Percentiles rank a stretch among this genome's conserved stretches.
Conservation (phyloP, 2,797 vertebrate genomes). For the Onychomys leucogaster region DNA sequence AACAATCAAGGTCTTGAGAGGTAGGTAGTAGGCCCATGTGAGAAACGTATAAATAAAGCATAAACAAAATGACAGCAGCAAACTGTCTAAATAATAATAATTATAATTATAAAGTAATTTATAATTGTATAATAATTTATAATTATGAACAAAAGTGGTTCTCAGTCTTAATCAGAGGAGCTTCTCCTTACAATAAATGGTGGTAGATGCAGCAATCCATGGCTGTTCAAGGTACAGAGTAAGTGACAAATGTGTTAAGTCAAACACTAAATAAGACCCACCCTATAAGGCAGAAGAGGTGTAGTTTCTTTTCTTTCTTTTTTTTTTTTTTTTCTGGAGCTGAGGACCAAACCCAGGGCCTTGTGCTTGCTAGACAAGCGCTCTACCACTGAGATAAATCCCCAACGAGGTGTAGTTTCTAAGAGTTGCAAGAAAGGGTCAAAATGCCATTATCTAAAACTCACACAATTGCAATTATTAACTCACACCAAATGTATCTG, state of each 20-base stretch:
- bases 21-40: not conserved
- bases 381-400: too few species aligned
- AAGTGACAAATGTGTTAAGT: not conserved
- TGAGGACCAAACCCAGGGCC: too few species aligned
- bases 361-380: too few species aligned
- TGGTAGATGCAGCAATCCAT: not conserved
- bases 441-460: not conserved
- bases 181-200: not conserved
- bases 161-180: not conserved
- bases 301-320: too few species aligned
- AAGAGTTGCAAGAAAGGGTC: not conserved
- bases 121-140: too few species aligned
- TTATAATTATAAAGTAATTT: too few species aligned
- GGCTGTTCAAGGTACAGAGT: not conserved
- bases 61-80: not conserved
- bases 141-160: not conserved
- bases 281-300: not conserved
- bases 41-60: not conserved
- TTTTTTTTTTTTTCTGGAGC: too few species aligned
- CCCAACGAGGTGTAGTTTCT: not conserved
- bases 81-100: not conserved
- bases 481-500: not conserved
- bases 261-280: not conserved
- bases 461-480: not conserved
- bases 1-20: not conserved